Evolutionary conservation across 2,113 vertebrate species (phyloP), one percentile per base, ranked within the genome.

Genomic region (Spea bombifrons): DNA sequence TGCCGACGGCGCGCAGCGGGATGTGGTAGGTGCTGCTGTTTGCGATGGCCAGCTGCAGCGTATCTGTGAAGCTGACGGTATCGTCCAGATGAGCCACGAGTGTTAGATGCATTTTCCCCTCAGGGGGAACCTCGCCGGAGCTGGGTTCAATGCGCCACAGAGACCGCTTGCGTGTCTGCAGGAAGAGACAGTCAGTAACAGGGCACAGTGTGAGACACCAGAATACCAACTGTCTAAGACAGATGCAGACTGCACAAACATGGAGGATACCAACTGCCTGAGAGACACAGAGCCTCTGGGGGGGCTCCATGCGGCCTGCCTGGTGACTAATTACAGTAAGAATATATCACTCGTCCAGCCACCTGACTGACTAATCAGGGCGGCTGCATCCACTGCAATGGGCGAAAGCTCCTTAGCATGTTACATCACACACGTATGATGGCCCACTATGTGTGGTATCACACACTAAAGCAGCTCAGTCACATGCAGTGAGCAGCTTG

Each of bases 1-100:
- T 88, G 73, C 94, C 96, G 0, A 77, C 83, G 64, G 95, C 96
- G 3, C 30, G 77, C 46, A 98, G 77, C 0, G 81, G 53, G 13
- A 96, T 86, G 15, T 13, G 61, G 3, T 85, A 87, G 5, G 75
- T 87, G 13, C n/a, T 86, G 76, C 91, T 90, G 80, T 93, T 84
- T 74, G 86, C 84, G 78, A 94, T 79, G 5, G 80, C 86, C 71
- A 97, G 43, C 9, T 92, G 81, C 59, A 97, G 77, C 8, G 75
- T 80, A 15, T 94, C 94, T 82, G 89, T 84, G 74, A 93, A 94
- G 0, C 61, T 82, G 59, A 92, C 15, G 0, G 85, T 89, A 83
- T 95, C 94, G n/a, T 93, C 85, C 67, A 96, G 82, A 84, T 95
- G 88, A 7, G 90, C 95, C 1, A 89, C 89, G 45, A 98, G 70